Base-by-base conservation (phyloP, 2,888 invertebrate species). In the Trissoscelio sp. region DNA sequence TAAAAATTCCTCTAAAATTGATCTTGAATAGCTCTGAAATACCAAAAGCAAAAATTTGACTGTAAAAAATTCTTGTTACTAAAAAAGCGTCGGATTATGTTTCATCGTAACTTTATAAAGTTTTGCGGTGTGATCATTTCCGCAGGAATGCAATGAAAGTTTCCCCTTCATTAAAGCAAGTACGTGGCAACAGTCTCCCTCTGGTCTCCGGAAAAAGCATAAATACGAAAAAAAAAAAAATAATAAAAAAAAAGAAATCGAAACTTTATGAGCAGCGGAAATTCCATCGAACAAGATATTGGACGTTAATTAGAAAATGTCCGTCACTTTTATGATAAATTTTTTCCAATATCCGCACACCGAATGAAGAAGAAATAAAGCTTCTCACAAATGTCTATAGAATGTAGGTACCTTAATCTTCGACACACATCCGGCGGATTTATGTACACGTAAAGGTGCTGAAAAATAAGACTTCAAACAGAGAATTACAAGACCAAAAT, bases 301-400 rank as follows among this genome's bases (percentile, higher is more conserved):
- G 51, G 51, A 66, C 48, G 37, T 66, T 66, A 66, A 66, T 66
- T 66, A 51, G 51, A 66, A 66, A 51, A 66, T 37, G 34, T 51
- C 44, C 18, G 28, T 51, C 66, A 66, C 14, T 66, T 66, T 66
- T 66, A 51, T 66, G 51, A 51, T 51, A 51, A 20, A 51, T 37
- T 66, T 51, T 51, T 48, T 48, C 66, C 51, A 66, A 51, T 51
- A 66, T 66, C 51, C 51, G 18, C 20, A 48, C 34, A n/a, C 22
- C 24, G 66, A 44, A 37, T 22, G 20, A 18, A 46, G 4, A 18
- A 62, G 20, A 48, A 64, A 64, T 48, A 48, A 48, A 34, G 16
- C 6, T 11, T 22, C 18, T 64, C 42, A 22, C 46, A 48, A 64
- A 34, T 31, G 24, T 64, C 48, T 34, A 34, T 48, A 48, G 34